Conservation (phyloP, 2,888 invertebrate genomes). For the Diarsia rubi region DNA sequence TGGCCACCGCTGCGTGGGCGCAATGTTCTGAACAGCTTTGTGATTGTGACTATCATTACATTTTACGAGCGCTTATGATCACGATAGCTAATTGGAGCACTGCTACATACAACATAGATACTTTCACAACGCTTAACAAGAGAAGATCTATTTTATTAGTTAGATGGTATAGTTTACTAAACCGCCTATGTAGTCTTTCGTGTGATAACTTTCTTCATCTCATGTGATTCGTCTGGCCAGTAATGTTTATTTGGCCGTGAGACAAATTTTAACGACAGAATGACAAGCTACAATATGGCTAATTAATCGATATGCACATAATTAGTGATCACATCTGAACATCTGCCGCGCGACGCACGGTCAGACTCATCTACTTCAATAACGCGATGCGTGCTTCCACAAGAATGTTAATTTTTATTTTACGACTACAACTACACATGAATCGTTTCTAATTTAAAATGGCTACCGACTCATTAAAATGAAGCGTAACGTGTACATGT, state of each 20-base stretch:
- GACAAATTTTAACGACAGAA: not conserved
- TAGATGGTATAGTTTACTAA: not conserved
- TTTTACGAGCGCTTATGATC: slow-evolving; percentile 63
- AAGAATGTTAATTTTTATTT: slow-evolving; percentile 54
- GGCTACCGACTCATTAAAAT: slow-evolving; percentile 61
- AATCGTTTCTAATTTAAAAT: slow-evolving; percentile 65
- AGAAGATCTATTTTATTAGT: not conserved
- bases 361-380: slow-evolving; percentile 21
- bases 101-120: not conserved
- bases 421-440: slow-evolving; percentile 57
- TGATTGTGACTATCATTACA: slow-evolving; percentile 62
- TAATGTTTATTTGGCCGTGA: not conserved
- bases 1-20: slow-evolving; percentile 50
- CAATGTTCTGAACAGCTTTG: slow-evolving; percentile 32
- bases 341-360: not conserved
- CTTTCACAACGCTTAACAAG: not conserved
- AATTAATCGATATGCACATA: slow-evolving; percentile 13
- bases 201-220: not conserved
- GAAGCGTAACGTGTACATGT: slow-evolving; percentile 48
- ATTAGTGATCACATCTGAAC: not conserved
- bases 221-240: not conserved
- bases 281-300: not conserved
- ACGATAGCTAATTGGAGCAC: slow-evolving; percentile 65
- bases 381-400: slow-evolving; percentile 25
- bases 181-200: not conserved